Evolutionary conservation across 1,140 invertebrate species (phyloP), one percentile per base, ranked within the genome.

Genomic region (Agraylea sexmaculata): DNA sequence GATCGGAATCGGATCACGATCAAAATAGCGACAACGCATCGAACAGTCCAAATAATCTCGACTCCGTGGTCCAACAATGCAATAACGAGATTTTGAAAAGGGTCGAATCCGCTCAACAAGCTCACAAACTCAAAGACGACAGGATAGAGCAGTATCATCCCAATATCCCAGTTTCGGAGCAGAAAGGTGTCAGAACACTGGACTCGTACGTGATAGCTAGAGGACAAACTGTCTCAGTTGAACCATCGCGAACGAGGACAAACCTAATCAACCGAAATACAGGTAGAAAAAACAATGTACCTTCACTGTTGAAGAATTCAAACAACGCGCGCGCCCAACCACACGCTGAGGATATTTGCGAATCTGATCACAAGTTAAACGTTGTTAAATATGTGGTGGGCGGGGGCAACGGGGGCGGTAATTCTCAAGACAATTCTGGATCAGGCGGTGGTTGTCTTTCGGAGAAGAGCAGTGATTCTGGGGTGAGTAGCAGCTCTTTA

Each of bases 381-480:
- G 70, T 73, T 44, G 74, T 75, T 13, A 76, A 77, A 47, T 82
- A 76, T 57, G 74, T 73, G 34, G 75, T 69, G 34, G n/a, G n/a
- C n/a, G 72, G 67, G 32, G 61, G 64, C 39, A 60, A 62, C 46
- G 61, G 63, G 47, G 60, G 70, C 47, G 46, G 59, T 49, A 60
- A 58, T 55, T 55, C 52, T 46, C 47, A 46, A 25, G 47, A 46
- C 23, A 40, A 51, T 8, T 47, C 56, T 2, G 46, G 54, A 5
- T 66, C 77, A 34, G 71, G 75, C 30, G 74, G 67, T 8, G 69
- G 71, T 36, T 83, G 80, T 47, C 69, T 82, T 22, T 84, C 81
- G 51, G 82, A 87, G 61, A 85, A 87, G 59, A 85, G 81, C 23
- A 84, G 82, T 54, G 83, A 87, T 58, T 85, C 83, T 4, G 83